Percentiles rank a stretch among this genome's conserved stretches.
phyloP scores from a whole-genome alignment of 2,888 invertebrate genomes.

The Leptarthrus brevirostris region DNA sequence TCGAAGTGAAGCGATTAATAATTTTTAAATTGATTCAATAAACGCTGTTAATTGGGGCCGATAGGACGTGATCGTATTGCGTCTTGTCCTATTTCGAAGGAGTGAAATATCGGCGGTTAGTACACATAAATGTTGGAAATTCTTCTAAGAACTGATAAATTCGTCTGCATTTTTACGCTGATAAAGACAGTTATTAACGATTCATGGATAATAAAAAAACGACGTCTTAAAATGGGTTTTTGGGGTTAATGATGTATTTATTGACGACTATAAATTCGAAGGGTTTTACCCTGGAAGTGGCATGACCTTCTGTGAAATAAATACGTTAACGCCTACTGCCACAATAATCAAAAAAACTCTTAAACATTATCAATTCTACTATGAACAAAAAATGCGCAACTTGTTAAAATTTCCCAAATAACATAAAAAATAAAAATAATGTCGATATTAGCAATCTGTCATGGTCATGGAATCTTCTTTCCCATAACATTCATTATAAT shows the following conservation, averaged over 20 bases:
- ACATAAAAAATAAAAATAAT: too few species aligned
- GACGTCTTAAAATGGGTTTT: background rate
- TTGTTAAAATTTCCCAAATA: too few species aligned
- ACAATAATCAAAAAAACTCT: too few species aligned
- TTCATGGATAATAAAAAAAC: conserved; percentile 9
- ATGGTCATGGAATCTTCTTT: too few species aligned
- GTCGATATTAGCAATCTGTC: too few species aligned
- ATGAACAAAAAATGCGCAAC: too few species aligned
- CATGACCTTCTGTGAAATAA: too few species aligned
- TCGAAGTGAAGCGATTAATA: conserved; percentile 35
- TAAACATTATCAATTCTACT: too few species aligned
- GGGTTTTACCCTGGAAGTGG: too few species aligned
- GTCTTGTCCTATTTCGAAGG: conserved; percentile 21
- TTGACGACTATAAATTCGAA: background rate
- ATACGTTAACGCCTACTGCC: too few species aligned
- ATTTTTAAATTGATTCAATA: conserved; percentile 40
- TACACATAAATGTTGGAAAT: background rate
- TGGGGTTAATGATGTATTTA: too few species aligned
- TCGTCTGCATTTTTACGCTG: conserved; percentile 1
- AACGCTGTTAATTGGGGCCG: background rate
- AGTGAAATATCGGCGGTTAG: background rate
- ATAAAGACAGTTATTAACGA: background rate
- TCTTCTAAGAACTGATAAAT: conserved; percentile 12
- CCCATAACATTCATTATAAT: too few species aligned
- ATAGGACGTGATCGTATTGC: conserved; percentile 4